Evolutionary conservation across 2,797 vertebrate genomes (phyloP), one percentile per base, ranked within the genome.

Genomic region (Botia kubotai): DNA sequence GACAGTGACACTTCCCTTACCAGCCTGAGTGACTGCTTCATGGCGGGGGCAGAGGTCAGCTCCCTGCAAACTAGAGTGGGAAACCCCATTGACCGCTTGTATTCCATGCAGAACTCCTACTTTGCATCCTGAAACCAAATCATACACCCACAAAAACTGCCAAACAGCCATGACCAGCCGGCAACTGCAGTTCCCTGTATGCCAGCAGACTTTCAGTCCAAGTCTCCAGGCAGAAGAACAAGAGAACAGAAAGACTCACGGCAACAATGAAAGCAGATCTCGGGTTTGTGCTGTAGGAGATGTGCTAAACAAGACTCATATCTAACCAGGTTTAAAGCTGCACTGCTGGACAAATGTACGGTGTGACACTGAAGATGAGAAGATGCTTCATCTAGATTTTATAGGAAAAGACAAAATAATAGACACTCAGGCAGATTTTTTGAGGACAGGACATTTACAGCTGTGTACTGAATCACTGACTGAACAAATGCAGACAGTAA

Each of bases 41-140:
- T 97, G 85, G 93, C 94, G 80, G 94, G 94, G 65, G 94, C 96
- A 0, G 95, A 96, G 53, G 90, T 93, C 73, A 93, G 93, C 84
- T 95, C 94, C 87, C 90, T 97, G 89, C 96, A 96, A 89, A 90
- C 92, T 77, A 92, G 92, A 2, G 92, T 94, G 86, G 96, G 95
- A 83, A 98, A 97, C 81, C 96, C 96, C 80, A 97, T 97, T 77
- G 96, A 97, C 92, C 94, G 94, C 87, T 95, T 98, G 86, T 97
- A 97, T 90, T 97, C 96, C 91, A 98, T 98, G 96, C 97, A 98
- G 92, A 97, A 92, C 89, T 97, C 96, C 14, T 98, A 97, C 92
- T 98, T 98, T 81, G 93, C 96, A 84, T 97, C 96, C 91, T 97
- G 95, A 97, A 93, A 84, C 75, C n/a, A 33, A 33, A 21, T 52